These are phyloP conservation scores for Strigamia transsilvanica DNA, from an alignment of 2,888 invertebrate species.

Conservation along the genomic window DNA sequence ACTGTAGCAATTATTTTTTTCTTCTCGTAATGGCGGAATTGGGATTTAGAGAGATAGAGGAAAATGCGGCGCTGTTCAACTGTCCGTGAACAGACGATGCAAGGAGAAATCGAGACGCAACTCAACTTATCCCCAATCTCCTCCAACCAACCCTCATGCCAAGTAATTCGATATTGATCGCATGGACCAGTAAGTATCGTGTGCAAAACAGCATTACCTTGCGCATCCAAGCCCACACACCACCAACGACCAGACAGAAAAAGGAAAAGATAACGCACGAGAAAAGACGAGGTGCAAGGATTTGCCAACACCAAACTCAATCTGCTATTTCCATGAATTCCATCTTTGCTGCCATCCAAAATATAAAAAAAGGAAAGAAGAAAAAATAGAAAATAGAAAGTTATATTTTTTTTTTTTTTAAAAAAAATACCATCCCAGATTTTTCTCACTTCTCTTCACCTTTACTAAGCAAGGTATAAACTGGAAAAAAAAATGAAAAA, in stretches of 20 bases:
- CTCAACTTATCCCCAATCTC: slow-evolving; percentile 44
- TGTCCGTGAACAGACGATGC: slow-evolving; percentile 44
- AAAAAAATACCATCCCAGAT: neutral
- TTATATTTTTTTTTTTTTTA: too few relatives aligned
- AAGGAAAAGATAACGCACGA: neutral
- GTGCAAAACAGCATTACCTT: slow-evolving; percentile 44
- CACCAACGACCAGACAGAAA: slow-evolving; percentile 32
- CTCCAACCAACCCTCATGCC: slow-evolving; percentile 42
- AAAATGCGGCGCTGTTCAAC: slow-evolving; percentile 39
- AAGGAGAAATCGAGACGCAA: slow-evolving; percentile 42
- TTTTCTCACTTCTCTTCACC: neutral
- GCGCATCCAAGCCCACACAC: slow-evolving; percentile 42
- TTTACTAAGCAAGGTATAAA: neutral
- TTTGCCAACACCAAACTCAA: slow-evolving; percentile 40
- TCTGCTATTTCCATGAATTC: slow-evolving; percentile 25
- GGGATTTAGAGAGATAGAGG: slow-evolving; percentile 42
- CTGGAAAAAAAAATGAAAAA: neutral
- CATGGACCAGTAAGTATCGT: slow-evolving; percentile 44
- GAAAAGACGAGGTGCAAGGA: slow-evolving; percentile 44
- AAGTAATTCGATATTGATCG: slow-evolving; percentile 44
- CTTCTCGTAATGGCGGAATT: slow-evolving; percentile 42
- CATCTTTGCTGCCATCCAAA: slow-evolving; percentile 22
- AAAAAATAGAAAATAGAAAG: neutral
- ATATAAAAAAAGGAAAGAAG: neutral
- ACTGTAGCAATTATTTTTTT: slow-evolving; percentile 41